Conservation (phyloP, 1,140 invertebrate genomes). For the Laupala kohalensis region DNA sequence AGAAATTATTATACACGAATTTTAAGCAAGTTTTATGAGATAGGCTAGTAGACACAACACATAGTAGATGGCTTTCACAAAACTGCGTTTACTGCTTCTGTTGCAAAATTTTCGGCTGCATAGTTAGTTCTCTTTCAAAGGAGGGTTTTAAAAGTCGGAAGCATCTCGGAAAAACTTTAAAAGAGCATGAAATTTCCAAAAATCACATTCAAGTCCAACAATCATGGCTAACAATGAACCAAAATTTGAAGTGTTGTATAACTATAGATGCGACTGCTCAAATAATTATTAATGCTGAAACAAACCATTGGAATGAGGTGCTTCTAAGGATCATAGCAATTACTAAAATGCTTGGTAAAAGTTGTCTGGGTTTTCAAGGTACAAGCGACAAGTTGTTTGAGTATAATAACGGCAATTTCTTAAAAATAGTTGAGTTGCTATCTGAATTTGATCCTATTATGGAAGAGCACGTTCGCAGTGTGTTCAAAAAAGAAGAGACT, state of each 20-base stretch:
- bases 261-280: constrained; percentile 7
- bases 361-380: constrained; percentile 10
- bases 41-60: constrained; percentile 2
- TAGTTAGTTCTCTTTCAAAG: constrained; percentile 13
- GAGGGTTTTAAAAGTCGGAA: constrained; percentile 10
- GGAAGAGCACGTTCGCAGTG: not conserved
- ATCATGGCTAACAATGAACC: constrained; percentile 11
- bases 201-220: constrained; percentile 9
- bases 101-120: constrained; percentile 19
- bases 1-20: constrained; percentile 15
- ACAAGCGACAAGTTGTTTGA: constrained; percentile 11
- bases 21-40: constrained; percentile 16
- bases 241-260: constrained; percentile 6
- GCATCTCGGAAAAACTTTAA: constrained; percentile 6
- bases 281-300: not conserved
- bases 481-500: constrained; percentile 9
- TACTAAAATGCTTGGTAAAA: constrained; percentile 11
- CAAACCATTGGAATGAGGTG: no score
- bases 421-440: constrained; percentile 15
- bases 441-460: constrained; percentile 15
- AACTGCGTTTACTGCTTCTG: constrained; percentile 18
- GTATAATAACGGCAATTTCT: constrained; percentile 16
- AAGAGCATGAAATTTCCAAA: constrained; percentile 13
- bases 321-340: not conserved
- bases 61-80: no score